phyloP scores from a whole-genome alignment of 2,888 invertebrate species.

The Leptinotarsa juncta region DNA sequence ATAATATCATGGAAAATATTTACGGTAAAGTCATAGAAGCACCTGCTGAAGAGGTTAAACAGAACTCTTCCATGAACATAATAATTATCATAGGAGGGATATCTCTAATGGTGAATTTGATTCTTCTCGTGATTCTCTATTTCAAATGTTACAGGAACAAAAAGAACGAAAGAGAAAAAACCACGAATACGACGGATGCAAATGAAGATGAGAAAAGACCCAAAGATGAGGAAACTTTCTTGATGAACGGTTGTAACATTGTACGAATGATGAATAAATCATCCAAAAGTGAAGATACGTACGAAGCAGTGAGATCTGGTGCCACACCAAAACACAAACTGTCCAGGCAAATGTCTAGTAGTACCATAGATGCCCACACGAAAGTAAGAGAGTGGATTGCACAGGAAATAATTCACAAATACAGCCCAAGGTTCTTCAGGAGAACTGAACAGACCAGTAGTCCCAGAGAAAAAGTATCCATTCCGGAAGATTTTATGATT shows the following conservation, averaged over 20 bases:
- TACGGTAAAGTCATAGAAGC: constrained; percentile 63
- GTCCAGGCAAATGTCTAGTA: constrained; percentile 79
- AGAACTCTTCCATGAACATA: constrained; percentile 69
- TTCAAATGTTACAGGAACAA: constrained; percentile 73
- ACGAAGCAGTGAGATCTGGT: constrained; percentile 69
- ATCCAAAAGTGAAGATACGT: constrained; percentile 67
- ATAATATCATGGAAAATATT: constrained; percentile 46
- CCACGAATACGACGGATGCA: constrained; percentile 53
- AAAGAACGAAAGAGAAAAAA: constrained; percentile 68
- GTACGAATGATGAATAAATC: constrained; percentile 69
- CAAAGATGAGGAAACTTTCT: constrained; percentile 65
- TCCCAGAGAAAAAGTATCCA: constrained; percentile 51
- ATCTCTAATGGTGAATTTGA: constrained; percentile 79
- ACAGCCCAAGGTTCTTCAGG: constrained; percentile 75
- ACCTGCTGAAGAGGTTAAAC: constrained; percentile 59
- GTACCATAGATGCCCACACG: constrained; percentile 86
- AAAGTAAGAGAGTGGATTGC: constrained; percentile 91
- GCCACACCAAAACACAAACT: constrained; percentile 74
- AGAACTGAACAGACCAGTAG: constrained; percentile 64
- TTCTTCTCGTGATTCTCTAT: constrained; percentile 76
- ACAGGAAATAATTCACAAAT: constrained; percentile 80
- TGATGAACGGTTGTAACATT: constrained; percentile 69
- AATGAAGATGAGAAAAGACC: constrained; percentile 53
- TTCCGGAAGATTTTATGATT: constrained; percentile 54
- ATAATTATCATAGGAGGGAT: constrained; percentile 75